Conservation (phyloP, 2,888 invertebrate species). For the Synergus laeviventris region DNA sequence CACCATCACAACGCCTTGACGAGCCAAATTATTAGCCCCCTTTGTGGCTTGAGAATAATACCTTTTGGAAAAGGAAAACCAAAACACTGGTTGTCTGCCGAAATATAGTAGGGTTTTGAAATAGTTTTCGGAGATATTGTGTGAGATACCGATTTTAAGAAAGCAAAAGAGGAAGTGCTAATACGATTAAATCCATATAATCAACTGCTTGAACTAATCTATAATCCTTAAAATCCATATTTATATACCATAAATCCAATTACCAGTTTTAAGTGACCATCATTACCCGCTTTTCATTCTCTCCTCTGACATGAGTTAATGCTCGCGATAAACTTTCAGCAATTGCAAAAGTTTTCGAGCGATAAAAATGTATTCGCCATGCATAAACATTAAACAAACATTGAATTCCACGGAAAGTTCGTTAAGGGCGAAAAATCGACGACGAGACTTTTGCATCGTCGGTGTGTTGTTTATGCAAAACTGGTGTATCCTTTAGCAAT, state of each 20-base stretch:
- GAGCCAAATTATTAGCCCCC: background rate
- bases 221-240: background rate
- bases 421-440: slow-evolving; percentile 25
- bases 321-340: slow-evolving; percentile 4
- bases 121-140: background rate
- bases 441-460: slow-evolving; percentile 31
- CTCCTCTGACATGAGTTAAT: slow-evolving; percentile 2
- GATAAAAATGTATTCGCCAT: slow-evolving; percentile 14
- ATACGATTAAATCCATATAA: background rate
- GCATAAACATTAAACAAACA: slow-evolving; percentile 29
- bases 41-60: background rate
- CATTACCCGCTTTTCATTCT: background rate
- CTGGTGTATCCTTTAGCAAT: slow-evolving; percentile 42
- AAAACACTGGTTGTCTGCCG: background rate
- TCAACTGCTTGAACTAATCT: background rate
- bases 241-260: background rate
- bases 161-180: background rate
- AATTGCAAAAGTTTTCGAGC: slow-evolving; percentile 17
- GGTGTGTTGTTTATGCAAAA: slow-evolving; percentile 20
- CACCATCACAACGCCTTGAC: background rate
- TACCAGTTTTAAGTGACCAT: background rate
- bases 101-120: background rate
- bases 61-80: background rate
- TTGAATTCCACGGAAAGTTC: slow-evolving; percentile 14
- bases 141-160: background rate